These are phyloP conservation scores for Gandaritis pyraliata DNA, from an alignment of 2,888 invertebrate species.

Conservation along the genomic window DNA sequence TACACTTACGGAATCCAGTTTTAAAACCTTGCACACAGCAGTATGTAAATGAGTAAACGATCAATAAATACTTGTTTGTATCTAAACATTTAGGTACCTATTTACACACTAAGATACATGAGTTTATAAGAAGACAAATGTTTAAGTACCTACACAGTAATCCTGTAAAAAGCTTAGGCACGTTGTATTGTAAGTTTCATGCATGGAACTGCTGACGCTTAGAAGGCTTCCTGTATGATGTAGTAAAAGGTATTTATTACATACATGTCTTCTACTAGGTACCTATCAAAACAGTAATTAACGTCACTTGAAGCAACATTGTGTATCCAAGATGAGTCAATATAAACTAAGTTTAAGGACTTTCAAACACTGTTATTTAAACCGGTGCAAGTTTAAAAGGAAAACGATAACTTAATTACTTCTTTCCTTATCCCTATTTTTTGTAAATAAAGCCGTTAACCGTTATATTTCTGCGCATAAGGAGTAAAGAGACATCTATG, in stretches of 20 bases:
- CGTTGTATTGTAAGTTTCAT: neutral
- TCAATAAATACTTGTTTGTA: constrained; percentile 37
- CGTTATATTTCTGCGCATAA: neutral
- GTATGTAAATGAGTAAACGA: constrained; percentile 55
- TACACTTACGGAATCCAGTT: constrained; percentile 60
- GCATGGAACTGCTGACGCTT: neutral
- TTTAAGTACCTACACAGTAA: neutral
- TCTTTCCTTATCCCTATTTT: neutral
- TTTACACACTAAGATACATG: constrained; percentile 3
- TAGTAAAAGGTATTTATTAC: neutral
- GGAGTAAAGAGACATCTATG: constrained; percentile 47
- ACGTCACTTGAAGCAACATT: too few relatives aligned
- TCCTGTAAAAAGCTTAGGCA: constrained; percentile 11
- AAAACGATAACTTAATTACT: neutral
- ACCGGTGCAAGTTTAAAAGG: neutral
- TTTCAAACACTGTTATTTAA: neutral
- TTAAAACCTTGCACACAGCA: constrained; percentile 49
- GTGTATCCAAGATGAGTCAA: too few relatives aligned
- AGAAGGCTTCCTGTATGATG: constrained; percentile 2
- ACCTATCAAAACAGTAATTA: too few relatives aligned
- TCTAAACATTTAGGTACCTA: neutral
- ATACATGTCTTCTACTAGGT: neutral
- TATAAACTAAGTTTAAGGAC: neutral
- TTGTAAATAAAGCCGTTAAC: neutral
- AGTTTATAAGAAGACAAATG: neutral